Percentiles rank a stretch among this genome's conserved stretches.
Evolutionary conservation across 2,888 invertebrate species (phyloP).

Genomic region (Phortica magna): DNA sequence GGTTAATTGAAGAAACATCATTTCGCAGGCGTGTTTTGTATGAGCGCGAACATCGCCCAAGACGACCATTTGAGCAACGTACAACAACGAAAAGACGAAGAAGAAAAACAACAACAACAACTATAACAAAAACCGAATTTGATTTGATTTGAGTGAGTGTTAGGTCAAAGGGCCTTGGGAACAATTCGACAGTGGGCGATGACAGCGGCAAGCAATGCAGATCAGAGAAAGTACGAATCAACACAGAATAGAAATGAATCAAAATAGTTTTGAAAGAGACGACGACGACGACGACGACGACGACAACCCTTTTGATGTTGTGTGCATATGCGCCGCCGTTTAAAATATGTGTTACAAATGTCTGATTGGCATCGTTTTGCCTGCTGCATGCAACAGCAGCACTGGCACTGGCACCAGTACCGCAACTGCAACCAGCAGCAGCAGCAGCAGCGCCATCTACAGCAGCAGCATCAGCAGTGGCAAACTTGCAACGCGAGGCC

Average conservation of each 20-base stretch:
- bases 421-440: conserved; percentile 14
- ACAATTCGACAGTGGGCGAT: not conserved
- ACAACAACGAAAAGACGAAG: conserved; percentile 36
- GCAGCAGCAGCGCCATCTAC: conserved; percentile 1
- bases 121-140: conserved; percentile 59
- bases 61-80: conserved; percentile 46
- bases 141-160: conserved; percentile 55
- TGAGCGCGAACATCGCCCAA: conserved; percentile 67
- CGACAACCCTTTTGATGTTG: not conserved
- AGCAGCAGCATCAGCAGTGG: conserved; percentile 50
- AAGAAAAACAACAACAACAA: conserved; percentile 47
- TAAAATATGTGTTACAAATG: conserved; percentile 14
- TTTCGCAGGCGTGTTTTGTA: conserved; percentile 62
- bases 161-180: conserved; percentile 29
- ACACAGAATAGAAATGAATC: not conserved
- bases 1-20: conserved; percentile 72
- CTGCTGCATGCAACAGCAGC: conserved; percentile 33
- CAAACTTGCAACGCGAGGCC: conserved; percentile 68
- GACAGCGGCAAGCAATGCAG: not conserved
- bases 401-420: conserved; percentile 38
- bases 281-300: too few relatives aligned
- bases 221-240: conserved; percentile 2
- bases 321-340: not conserved
- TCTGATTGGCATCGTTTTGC: conserved; percentile 6
- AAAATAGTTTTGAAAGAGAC: not conserved